Evolutionary conservation across 2,113 vertebrate genomes (phyloP), one percentile per base, ranked within the genome.

Genomic region (Catharus minimus): DNA sequence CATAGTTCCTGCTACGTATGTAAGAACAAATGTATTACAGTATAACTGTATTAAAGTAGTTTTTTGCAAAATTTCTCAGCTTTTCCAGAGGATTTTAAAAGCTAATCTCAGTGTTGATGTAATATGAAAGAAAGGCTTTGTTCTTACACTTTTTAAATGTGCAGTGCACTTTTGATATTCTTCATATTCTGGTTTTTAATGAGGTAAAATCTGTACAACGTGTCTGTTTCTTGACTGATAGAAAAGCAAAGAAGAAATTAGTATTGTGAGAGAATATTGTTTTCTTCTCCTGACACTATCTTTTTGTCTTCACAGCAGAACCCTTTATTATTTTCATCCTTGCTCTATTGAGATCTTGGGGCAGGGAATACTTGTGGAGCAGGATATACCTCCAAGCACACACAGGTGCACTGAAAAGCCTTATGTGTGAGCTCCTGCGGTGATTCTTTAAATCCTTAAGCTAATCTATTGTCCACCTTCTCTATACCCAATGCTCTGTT

Each of bases 161-260:
- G 83, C 84, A 76, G 26, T 16, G 19, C 15, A 36, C 4, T 4
- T 76, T 96, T 88, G 83, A 86, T 92, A 73, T 76, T 84, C 46
- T 78, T 94, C 69, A 75, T 53, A 73, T 79, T n/a, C 69, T 79
- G 64, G 2, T 50, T 94, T 94, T 95, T 90, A 95, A 88, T 65
- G 77, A 86, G 72, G 74, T 86, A 94, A 95, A 89, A 85, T 79
- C 57, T 87, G 66, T 46, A 62, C 28, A 49, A 86, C 64, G 22
- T 90, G 41, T 82, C 86, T 88, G 14, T 82, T 90, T 94, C 88
- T 86, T 79, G 58, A 68, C 32, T 76, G 61, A 84, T 41, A 49
- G 86, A 73, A 90, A 86, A 28, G 46, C 61, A 83, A 52, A 88
- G 33, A 41, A 88, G 74, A 90, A 96, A 95, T 93, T 94, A 92